phyloP scores from a whole-genome alignment of 2,113 vertebrate species.

The Dissostichus mawsoni region DNA sequence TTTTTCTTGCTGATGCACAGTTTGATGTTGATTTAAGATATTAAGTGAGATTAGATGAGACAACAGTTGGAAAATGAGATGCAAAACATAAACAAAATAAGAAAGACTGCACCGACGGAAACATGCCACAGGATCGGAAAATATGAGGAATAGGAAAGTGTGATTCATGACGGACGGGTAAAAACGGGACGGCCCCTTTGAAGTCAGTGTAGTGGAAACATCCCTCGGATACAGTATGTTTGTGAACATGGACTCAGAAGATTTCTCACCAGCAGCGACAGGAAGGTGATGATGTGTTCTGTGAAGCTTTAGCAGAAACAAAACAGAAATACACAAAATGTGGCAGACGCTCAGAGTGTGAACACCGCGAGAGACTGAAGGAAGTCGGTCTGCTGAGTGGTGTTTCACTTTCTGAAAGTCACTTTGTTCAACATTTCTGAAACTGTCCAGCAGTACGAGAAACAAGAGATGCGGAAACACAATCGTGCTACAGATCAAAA shows the following conservation, averaged over 20 bases:
- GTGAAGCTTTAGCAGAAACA: not conserved
- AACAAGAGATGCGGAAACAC: too few species aligned
- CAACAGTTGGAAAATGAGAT: not conserved
- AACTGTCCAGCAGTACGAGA: too few species aligned
- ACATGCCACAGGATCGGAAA: not conserved
- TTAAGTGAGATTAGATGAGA: not conserved
- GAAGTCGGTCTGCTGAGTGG: not conserved
- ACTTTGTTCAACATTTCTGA: not conserved
- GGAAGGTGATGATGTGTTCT: constrained; percentile 2
- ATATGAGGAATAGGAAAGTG: not conserved
- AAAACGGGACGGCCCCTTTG: not conserved
- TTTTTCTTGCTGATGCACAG: not conserved
- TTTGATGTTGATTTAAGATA: not conserved
- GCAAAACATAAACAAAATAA: not conserved
- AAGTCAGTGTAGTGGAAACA: not conserved
- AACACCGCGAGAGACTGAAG: not conserved
- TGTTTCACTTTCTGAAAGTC: not conserved
- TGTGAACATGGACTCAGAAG: not conserved
- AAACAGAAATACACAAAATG: not conserved
- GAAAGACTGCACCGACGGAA: not conserved
- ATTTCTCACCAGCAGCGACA: not conserved
- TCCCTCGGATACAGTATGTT: not conserved
- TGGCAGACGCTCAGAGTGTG: not conserved
- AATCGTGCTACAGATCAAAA: too few species aligned
- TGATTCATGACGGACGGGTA: not conserved